Conservation (phyloP, 2,888 invertebrate genomes). For the Celastrina argiolus region DNA sequence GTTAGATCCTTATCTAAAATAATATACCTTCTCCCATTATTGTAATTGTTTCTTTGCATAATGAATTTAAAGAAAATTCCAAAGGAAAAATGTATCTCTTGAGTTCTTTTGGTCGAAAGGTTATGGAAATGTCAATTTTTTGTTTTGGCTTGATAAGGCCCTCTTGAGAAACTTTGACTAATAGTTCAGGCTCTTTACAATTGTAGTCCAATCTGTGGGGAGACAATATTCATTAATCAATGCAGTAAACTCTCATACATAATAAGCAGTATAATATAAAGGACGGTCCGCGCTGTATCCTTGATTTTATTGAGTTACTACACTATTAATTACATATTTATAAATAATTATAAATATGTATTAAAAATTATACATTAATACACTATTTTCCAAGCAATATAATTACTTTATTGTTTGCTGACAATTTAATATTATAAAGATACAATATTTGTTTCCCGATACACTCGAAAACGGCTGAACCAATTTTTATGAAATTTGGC, state of each 20-base stretch:
- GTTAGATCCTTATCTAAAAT: too few species aligned
- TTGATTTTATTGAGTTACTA: too few species aligned
- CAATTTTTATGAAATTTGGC: too few species aligned
- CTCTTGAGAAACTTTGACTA: slow-evolving; percentile 60
- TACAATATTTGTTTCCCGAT: too few species aligned
- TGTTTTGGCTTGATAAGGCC: slow-evolving; percentile 57
- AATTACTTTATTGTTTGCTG: too few species aligned
- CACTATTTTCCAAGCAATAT: too few species aligned
- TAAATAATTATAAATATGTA: too few species aligned
- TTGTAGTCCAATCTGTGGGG: slow-evolving; percentile 75
- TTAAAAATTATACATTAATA: too few species aligned
- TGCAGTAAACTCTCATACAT: too few species aligned
- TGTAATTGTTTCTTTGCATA: slow-evolving; percentile 66
- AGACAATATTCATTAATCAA: slow-evolving; percentile 33
- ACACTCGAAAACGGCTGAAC: too few species aligned
- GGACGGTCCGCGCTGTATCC: neutral
- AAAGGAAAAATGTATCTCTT: slow-evolving; percentile 70
- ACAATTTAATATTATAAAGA: too few species aligned
- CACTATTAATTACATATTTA: too few species aligned
- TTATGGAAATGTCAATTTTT: slow-evolving; percentile 66
- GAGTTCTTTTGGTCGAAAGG: slow-evolving; percentile 75
- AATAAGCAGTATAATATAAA: neutral
- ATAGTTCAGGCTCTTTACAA: slow-evolving; percentile 70
- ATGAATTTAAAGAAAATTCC: slow-evolving; percentile 74
- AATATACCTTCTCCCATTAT: slow-evolving; percentile 76